Base-by-base conservation (phyloP, 2,797 vertebrate species). In the Anas bernieri region DNA sequence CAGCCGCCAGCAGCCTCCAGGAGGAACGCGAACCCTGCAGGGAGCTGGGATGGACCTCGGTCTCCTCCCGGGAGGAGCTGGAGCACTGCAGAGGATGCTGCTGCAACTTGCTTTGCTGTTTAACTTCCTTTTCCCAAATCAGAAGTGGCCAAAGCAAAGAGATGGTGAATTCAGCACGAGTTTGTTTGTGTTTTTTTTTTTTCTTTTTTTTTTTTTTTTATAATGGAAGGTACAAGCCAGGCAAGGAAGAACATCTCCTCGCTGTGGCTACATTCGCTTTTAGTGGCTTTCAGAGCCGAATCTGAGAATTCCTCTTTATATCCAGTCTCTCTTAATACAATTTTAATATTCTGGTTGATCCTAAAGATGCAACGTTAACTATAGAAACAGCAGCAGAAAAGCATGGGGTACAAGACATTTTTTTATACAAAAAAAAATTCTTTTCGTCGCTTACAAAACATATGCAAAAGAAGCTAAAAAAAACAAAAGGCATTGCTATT, bases 341-440 rank as follows among this genome's bases (percentile, higher is more conserved):
- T 92, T 98, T 97, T 96, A 97, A 97, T 97, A 91, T 96, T 96
- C 97, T 92, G 96, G 93, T 94, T 96, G 97, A 96, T 96, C 92
- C 88, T 85, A 97, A 95, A 97, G 97, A 97, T 95, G 95, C 96
- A 97, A 97, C 91, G 31, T 96, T 88, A 96, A 95, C 94, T 97
- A 97, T 95, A 97, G 96, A 97, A 98, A 97, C 97, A 97, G 98
- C 97, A 98, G 97, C 97, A 98, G 96, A 97, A 97, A 97, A 97
- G 97, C 94, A 64, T 88, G 96, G 97, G 94, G 97, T 97, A 96
- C 39, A 92, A 97, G 95, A 97, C 96, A 94, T 94, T 88, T 91
- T 92, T 98, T 97, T 97, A 97, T 98, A 98, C 96, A 97, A 98
- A 98, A 97, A 93, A 95, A 95, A 93, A 89, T 13, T 12, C 76